Conservation (phyloP, 1,140 invertebrate genomes). For the Diachasmimorpha longicaudata region DNA sequence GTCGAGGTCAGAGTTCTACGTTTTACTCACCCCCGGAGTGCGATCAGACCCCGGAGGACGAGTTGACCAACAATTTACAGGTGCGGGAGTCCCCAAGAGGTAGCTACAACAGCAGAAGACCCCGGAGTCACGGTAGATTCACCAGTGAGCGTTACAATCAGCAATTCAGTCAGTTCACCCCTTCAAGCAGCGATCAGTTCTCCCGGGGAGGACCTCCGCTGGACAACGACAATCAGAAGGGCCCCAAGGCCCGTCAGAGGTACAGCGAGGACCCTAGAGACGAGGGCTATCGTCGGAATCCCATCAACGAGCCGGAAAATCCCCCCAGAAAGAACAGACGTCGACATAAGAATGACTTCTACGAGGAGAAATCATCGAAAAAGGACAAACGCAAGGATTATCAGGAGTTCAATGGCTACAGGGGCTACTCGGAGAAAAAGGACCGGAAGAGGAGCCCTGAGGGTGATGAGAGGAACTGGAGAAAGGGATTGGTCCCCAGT, state of each 20-base stretch:
- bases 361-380: slow-evolving; percentile 28
- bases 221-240: neutral
- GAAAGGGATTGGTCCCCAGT: slow-evolving; percentile 33
- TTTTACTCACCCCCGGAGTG: neutral
- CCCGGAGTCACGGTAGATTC: slow-evolving; percentile 36
- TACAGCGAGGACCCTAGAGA: slow-evolving; percentile 15
- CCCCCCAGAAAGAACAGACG: neutral
- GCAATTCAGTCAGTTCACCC: neutral
- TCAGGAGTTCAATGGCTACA: slow-evolving; percentile 26
- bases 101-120: slow-evolving; percentile 16
- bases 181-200: neutral
- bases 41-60: slow-evolving; percentile 16
- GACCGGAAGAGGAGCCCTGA: slow-evolving; percentile 41
- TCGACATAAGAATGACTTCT: slow-evolving; percentile 15
- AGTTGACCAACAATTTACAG: neutral
- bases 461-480: slow-evolving; percentile 46
- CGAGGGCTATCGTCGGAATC: neutral
- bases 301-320: neutral
- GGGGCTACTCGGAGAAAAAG: slow-evolving; percentile 8
- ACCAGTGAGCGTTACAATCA: slow-evolving; percentile 37
- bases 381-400: slow-evolving; percentile 35
- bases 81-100: neutral
- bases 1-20: neutral
- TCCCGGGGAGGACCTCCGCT: neutral
- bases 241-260: neutral